Base-by-base conservation (phyloP, 2,113 vertebrate species). In the Pagrus major region DNA sequence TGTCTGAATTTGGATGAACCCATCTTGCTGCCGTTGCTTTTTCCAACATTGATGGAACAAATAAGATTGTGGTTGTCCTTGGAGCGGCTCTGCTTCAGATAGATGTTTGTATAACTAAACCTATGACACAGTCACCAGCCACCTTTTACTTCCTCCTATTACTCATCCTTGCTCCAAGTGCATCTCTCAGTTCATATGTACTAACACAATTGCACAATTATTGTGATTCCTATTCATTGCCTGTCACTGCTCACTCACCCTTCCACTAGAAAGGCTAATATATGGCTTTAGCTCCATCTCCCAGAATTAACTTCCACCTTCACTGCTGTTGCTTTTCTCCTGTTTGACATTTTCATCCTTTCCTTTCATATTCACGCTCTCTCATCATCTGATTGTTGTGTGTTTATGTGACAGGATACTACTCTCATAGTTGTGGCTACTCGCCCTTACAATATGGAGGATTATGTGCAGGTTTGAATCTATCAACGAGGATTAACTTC, bases 181-280 rank as follows among this genome's bases (percentile, higher is more conserved):
- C 47, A 74, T 63, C 73, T 68, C 64, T 65, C 67, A 66, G 52
- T 65, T 71, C 25, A 52, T 80, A 77, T 84, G 64, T 83, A 47
- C 80, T 86, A 85, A 88, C 42, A 60, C 82, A 90, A 90, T 88
- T 87, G 49, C 86, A 89, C 86, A 83, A 79, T 89, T 75, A 81
- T 71, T 73, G 31, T 69, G 65, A 73, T 80, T 83, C 52, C 8
- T 49, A 64, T 78, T 86, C 59, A 71, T 25, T 7, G 47, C 33
- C 71, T 63, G 52, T 73, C 81, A 77, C 42, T 58, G 89, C 51
- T 78, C 54, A 49, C 39, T 86, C 78, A 81, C 64, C 76, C 76
- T 58, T 66, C 47, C 37, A 29, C 55, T 51, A 37, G 59, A 86
- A 75, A 91, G 82, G 84, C 80, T 83, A 88, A 88, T 78, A 35